Evolutionary conservation across 2,888 invertebrate species (phyloP), one percentile per base, ranked within the genome.

Genomic region (Tetranychus truncatus): DNA sequence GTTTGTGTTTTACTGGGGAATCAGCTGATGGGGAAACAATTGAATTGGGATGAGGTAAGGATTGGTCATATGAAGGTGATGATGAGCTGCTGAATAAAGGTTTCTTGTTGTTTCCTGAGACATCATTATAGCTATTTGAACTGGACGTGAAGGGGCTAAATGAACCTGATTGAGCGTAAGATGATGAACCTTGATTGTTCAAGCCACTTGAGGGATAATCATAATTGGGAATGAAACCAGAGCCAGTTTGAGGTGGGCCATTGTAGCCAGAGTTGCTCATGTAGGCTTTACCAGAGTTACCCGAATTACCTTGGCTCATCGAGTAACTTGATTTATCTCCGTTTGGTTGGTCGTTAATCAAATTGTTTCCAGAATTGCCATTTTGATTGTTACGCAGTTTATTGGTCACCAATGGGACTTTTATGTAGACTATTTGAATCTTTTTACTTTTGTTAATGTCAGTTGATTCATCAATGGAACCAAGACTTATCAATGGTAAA

Each of bases 391-490:
- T 69, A 21, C 69, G 69, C 21, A 69, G 11, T 24, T 69, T 69
- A 55, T 55, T 55, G 18, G 69, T 69, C 21, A 24, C 69, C 34
- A 69, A 69, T 24, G 69, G 69, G 20, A 69, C 69, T 69, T 69
- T 69, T 5, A 69, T 69, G 34, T 69, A 69, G 11, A 69, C 69
- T 11, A 69, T 69, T 69, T 69, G 69, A 69, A 69, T 69, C 34
- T 69, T 69, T 69, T 69, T 69, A 20, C 21, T 69, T 20, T 69
- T 69, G 15, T 55, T 55, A 55, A 55, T 55, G 15, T 55, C 55
- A 3, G 55, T 55, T 55, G 55, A 55, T 15, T 55, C 55, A 9
- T 55, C 55, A 6, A 55, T 55, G 11, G 55, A 55, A 9, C 55
- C 55, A 55, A 15, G 15, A 55, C 55, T 55, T 55, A 55, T 55